Evolutionary conservation across 2,113 vertebrate species (phyloP).

Genomic region (Canis aureus): DNA sequence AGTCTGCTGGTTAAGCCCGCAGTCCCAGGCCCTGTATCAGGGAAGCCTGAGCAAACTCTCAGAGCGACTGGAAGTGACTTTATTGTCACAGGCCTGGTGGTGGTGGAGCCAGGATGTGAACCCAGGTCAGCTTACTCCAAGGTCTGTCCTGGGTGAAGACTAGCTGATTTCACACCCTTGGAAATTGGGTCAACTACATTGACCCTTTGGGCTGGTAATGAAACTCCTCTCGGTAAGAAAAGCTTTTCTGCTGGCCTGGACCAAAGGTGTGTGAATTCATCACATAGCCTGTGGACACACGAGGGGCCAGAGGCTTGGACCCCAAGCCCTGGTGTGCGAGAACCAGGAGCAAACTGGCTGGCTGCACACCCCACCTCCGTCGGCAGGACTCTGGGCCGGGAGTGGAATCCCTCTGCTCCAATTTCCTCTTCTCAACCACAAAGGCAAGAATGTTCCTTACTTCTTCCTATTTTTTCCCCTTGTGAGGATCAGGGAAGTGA

Average conservation of each 20-base stretch:
- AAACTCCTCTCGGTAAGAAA: not conserved
- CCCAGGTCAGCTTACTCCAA: not conserved
- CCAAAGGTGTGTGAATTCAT: fast-evolving
- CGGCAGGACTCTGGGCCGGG: fast-evolving
- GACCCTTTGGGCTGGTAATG: not conserved
- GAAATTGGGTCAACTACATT: too few species aligned
- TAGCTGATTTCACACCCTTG: not conserved
- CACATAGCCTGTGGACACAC: not conserved
- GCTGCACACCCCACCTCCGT: not conserved
- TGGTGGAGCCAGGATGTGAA: not conserved
- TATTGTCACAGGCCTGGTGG: fast-evolving
- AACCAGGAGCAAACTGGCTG: fast-evolving
- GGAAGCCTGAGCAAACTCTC: too few species aligned
- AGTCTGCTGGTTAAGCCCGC: not conserved
- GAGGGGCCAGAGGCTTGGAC: not conserved
- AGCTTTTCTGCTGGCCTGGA: too few species aligned
- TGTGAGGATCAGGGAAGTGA: not conserved
- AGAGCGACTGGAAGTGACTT: not conserved
- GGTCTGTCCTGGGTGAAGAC: not conserved
- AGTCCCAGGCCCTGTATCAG: not conserved
- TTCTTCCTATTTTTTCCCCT: fast-evolving
- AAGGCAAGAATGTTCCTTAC: not conserved
- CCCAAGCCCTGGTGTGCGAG: not conserved
- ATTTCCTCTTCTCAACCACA: not conserved
- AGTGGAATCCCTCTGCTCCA: too few species aligned